phyloP scores from a whole-genome alignment of 2,113 vertebrate genomes.

The Emydocephalus ijimae region DNA sequence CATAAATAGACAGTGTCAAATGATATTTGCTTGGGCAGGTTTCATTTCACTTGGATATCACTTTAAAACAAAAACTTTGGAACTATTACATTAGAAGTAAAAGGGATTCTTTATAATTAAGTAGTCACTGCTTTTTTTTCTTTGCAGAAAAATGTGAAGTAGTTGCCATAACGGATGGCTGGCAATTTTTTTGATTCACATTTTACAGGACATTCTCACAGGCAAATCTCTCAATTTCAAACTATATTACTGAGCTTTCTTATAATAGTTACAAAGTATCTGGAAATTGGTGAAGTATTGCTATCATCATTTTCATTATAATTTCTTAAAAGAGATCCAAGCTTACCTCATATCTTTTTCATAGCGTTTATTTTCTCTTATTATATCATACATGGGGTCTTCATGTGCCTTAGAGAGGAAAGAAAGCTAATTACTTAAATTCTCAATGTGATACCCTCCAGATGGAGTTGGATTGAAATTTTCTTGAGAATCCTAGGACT shows the following conservation, averaged over 20 bases:
- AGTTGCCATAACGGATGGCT: neutral
- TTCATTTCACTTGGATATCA: neutral
- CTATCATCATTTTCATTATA: neutral
- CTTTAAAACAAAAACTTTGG: neutral
- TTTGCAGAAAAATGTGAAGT: neutral
- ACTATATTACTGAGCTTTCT: neutral
- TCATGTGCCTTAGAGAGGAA: constrained; percentile 82
- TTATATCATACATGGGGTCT: constrained; percentile 95
- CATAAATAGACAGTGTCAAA: neutral
- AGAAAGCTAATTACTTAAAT: constrained; percentile 13
- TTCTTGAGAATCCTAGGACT: neutral
- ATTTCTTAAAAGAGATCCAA: constrained; percentile 12
- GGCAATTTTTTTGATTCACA: neutral
- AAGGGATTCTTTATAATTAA: neutral
- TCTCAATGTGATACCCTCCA: neutral
- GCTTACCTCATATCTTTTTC: constrained; percentile 89
- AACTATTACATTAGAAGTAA: neutral
- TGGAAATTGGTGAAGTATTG: neutral
- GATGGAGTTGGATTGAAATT: neutral
- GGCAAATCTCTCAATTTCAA: neutral
- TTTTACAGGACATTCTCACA: neutral
- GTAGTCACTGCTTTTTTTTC: neutral
- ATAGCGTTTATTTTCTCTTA: constrained; percentile 87
- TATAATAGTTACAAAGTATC: neutral
- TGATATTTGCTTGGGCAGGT: neutral